A percentile compares a stretch with the other conserved stretches of the same genome.
Conservation (phyloP, 2,797 vertebrate genomes). For the Paedocypris micromegethes region DNA sequence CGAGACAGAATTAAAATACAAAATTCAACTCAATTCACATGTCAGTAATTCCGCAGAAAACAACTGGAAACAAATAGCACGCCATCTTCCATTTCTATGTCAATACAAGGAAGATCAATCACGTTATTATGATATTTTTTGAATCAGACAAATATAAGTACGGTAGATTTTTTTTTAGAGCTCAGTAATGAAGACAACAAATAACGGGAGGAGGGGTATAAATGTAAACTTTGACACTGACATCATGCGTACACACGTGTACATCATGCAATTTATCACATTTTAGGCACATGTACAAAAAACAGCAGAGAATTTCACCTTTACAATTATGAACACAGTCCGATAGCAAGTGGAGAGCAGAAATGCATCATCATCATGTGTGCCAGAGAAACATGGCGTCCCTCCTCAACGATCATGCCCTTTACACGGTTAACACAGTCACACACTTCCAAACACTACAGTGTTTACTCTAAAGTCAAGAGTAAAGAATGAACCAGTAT, state of each 20-base stretch:
- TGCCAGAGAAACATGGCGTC: constrained; percentile 1
- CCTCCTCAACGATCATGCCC: constrained; percentile 7
- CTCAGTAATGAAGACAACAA: background rate
- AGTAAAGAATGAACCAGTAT: background rate
- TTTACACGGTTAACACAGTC: constrained; percentile 16
- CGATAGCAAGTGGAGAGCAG: background rate
- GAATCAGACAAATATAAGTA: background rate
- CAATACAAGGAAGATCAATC: background rate
- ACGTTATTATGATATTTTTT: background rate
- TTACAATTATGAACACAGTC: constrained; percentile 43
- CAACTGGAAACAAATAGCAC: constrained; percentile 2
- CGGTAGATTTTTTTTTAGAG: too few relatives aligned
- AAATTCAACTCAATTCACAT: constrained; percentile 50
- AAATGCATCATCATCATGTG: constrained; percentile 9
- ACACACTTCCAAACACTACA: background rate
- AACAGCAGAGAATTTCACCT: constrained; percentile 29
- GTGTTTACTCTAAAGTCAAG: constrained; percentile 6
- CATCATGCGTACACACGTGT: constrained; percentile 43
- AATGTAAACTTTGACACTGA: constrained; percentile 37
- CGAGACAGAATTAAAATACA: constrained; percentile 34
- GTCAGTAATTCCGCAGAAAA: background rate
- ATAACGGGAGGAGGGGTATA: constrained; percentile 5
- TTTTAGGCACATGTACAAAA: constrained; percentile 39
- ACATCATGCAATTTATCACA: constrained; percentile 40
- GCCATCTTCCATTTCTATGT: background rate